Evolutionary conservation across 1,140 invertebrate species (phyloP), one percentile per base, ranked within the genome.

Genomic region (Spodoptera frugiperda): DNA sequence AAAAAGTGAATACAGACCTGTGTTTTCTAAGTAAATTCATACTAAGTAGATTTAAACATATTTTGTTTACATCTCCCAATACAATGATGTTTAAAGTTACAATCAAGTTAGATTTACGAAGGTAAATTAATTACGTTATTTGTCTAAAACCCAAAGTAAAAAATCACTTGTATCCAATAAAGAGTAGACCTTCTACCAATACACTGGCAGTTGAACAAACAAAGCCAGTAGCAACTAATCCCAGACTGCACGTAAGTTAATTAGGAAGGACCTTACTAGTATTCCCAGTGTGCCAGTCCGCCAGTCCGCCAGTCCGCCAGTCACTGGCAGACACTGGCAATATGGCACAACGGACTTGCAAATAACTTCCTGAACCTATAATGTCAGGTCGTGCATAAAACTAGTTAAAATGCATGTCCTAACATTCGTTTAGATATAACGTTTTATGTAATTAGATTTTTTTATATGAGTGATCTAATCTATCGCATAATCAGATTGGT

Each of bases 311-410:
- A 39, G 33, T 8, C 33, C 33, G 33, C 33, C 33, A 39, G 6
- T 39, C 33, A 39, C 33, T 39, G 33, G 55, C 10, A 21, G 12
- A 8, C 33, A 39, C 33, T 39, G 33, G 55, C 10, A 21, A 8
- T 6, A n/a, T 54, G 10, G 57, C 46, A 15, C 51, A 48, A 55
- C 70, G 49, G n/a, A 33, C 54, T 77, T 51, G 49, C 48, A 54
- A 48, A 72, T 39, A 48, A 73, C 70, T 73, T 78, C 76, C 76
- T 67, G 61, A 8, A 12, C 73, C 21, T 48, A 63, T 51, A 73
- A 78, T 55, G 70, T 48, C 61, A 55, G 57, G 17, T 68, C 65
- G 44, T 59, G n/a, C 55, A 39, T 19, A 12, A 19, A 71, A 71
- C 25, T 71, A 53, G 25, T 71, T 14, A 10, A 51, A 55, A 71